phyloP scores from a whole-genome alignment of 2,113 vertebrate genomes.

The Datnioides undecimradiatus region DNA sequence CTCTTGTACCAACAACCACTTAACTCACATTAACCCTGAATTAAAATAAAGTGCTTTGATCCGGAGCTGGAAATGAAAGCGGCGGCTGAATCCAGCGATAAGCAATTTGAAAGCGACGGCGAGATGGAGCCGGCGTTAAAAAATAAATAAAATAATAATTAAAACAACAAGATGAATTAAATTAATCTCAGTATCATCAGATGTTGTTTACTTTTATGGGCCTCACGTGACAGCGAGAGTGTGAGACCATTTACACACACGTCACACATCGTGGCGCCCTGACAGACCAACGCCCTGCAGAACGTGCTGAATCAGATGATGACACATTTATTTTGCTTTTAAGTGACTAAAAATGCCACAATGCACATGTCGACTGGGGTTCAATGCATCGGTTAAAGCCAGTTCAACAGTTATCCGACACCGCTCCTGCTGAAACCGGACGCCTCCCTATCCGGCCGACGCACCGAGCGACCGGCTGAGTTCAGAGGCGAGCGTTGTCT shows the following conservation, averaged over 20 bases:
- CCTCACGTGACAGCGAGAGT: neutral
- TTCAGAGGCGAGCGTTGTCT: neutral
- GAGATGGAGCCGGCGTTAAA: neutral
- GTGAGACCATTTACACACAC: no score
- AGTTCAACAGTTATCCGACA: neutral
- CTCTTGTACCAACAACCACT: conserved; percentile 15
- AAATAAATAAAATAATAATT: no score
- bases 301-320: neutral
- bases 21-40: conserved; percentile 46
- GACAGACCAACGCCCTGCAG: neutral
- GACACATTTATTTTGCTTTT: neutral
- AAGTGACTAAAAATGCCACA: no score
- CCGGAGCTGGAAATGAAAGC: conserved; percentile 32
- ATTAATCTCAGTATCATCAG: neutral
- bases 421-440: conserved; percentile 5
- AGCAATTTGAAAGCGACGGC: conserved; percentile 37
- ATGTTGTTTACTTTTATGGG: conserved; percentile 24
- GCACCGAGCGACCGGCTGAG: neutral
- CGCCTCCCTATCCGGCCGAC: conserved; percentile 13
- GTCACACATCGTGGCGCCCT: neutral
- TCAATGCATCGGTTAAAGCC: neutral
- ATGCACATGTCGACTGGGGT: no score
- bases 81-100: conserved; percentile 25
- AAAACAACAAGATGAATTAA: neutral
- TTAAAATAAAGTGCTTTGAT: conserved; percentile 48